These are phyloP conservation scores for Hippocampus mohnikei DNA, from an alignment of 2,113 vertebrate species.

Conservation along the genomic window DNA sequence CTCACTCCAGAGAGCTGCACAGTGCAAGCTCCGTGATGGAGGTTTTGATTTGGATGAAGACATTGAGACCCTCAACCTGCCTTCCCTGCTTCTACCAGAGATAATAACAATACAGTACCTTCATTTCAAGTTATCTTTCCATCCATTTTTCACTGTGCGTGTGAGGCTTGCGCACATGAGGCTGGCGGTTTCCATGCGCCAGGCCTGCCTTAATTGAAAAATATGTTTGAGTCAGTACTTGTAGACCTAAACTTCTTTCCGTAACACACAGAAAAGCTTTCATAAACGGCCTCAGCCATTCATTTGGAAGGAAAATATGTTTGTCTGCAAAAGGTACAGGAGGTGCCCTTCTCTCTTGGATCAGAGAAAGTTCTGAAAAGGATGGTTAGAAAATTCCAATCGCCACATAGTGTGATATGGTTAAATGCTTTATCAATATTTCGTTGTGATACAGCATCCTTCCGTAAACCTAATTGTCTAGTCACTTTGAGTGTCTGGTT, in stretches of 20 bases:
- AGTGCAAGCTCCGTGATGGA: slow-evolving; percentile 55
- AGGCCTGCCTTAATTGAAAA: too few species aligned
- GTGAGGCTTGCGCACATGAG: too few species aligned
- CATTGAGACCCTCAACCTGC: too few species aligned
- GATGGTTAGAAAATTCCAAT: neutral
- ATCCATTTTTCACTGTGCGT: neutral
- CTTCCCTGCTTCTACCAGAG: neutral
- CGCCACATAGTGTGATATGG: neutral
- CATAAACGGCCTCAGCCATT: neutral
- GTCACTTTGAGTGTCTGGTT: neutral
- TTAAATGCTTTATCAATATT: neutral
- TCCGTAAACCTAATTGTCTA: neutral
- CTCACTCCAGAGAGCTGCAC: slow-evolving; percentile 55
- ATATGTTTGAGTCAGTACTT: too few species aligned
- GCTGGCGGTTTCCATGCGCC: too few species aligned
- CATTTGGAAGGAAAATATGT: too few species aligned
- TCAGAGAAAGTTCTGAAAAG: neutral
- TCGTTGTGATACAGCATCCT: neutral
- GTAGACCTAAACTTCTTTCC: too few species aligned
- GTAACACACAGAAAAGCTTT: too few species aligned
- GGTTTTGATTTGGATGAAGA: slow-evolving; percentile 40
- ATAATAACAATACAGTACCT: neutral
- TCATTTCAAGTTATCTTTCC: neutral
- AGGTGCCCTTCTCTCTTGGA: neutral
- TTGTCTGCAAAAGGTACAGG: too few species aligned